A percentile compares a stretch with the other conserved stretches of the same genome.
phyloP scores from a whole-genome alignment of 2,797 vertebrate species.

The Sciurus vulgaris region DNA sequence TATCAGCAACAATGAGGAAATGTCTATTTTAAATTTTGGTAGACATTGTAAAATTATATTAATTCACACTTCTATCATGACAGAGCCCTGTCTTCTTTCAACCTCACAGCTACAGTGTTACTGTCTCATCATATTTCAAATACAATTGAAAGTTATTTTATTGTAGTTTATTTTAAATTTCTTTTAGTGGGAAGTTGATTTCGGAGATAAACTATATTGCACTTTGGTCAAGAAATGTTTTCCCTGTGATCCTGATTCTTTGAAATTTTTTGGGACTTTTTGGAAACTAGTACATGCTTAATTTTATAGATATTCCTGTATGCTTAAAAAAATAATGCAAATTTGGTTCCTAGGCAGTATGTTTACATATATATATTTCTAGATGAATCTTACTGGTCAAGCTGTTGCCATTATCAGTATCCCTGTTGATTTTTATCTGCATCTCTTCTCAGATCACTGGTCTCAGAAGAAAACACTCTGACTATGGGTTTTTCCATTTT shows the following conservation, averaged over 20 bases:
- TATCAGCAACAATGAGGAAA: background rate
- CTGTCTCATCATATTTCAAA: background rate
- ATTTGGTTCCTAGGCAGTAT: background rate
- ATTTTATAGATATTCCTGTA: background rate
- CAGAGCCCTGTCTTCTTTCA: background rate
- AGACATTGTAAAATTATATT: background rate
- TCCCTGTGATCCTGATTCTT: background rate
- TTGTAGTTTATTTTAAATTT: background rate
- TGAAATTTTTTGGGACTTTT: constrained; percentile 26
- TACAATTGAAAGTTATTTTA: background rate
- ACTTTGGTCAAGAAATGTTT: background rate
- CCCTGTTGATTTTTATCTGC: background rate
- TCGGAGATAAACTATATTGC: background rate
- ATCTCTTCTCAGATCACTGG: background rate
- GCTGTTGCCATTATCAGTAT: background rate
- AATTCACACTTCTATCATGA: background rate
- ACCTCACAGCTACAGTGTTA: background rate
- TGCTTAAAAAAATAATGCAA: background rate
- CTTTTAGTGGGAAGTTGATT: constrained; percentile 22
- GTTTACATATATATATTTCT: background rate
- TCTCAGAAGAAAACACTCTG: background rate
- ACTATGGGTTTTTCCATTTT: background rate
- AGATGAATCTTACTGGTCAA: background rate
- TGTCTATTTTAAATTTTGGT: constrained; percentile 22
- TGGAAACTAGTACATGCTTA: constrained; percentile 6